Base-by-base conservation (phyloP, 2,888 invertebrate species). In the Clusia tigrina region DNA sequence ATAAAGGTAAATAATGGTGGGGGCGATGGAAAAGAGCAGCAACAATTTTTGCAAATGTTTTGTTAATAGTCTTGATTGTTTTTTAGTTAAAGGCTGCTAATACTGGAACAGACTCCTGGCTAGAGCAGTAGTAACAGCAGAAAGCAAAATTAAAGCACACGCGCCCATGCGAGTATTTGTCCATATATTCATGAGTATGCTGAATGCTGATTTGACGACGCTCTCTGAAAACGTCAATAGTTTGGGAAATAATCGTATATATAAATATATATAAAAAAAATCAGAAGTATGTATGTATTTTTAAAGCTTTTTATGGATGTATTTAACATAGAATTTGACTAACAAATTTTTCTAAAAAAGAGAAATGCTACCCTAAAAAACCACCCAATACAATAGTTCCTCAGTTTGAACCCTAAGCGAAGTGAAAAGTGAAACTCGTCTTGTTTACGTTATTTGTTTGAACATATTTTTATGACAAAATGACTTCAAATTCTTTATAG, bases 1-100 rank as follows among this genome's bases (percentile, higher is more conserved):
- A 93, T 97, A 80, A 95, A 93, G 86, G 89, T 93, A 94, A 92
- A 95, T 79, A 93, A 91, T 84, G 87, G 91, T 71, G 69, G 22
- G 24, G 51, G 22, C 20, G 12, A n/a, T 32, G 12, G 15, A n/a
- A n/a, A n/a, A n/a, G n/a, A n/a, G n/a, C n/a, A n/a, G n/a, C n/a
- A n/a, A n/a, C n/a, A n/a, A n/a, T n/a, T n/a, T n/a, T n/a, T n/a
- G n/a, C n/a, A n/a, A n/a, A 24, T 26, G 3, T 17, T 10, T 17
- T 10, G 23, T 22, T 5, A 22, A 52, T 20, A 15, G 25, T 20
- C 20, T 38, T 37, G 37, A 66, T 62, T 54, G 22, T 26, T 66
- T 69, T 64, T 15, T 63, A 84, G 83, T 73, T 84, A 69, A 92
- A 92, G 83, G 88, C 90, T 71, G 91, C 93, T 57, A 93, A 93